Conservation (phyloP, 2,888 invertebrate genomes). For the Phytoseiulus persimilis region DNA sequence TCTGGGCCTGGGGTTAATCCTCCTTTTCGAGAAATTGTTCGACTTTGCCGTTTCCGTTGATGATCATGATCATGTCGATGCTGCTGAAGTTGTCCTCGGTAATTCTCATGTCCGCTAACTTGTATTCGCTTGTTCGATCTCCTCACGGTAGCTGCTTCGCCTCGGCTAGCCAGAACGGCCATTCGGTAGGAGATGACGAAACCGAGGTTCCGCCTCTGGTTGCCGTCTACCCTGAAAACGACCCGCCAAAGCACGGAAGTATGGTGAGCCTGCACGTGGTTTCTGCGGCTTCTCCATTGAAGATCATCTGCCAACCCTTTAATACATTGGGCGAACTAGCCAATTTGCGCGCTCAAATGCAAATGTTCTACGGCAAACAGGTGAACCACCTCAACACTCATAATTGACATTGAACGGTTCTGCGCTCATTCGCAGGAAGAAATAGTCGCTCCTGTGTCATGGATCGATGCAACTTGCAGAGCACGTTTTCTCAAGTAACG, state of each 20-base stretch:
- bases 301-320: constrained; percentile 27
- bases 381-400: constrained; percentile 6
- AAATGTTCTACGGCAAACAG: constrained; percentile 36
- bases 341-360: constrained; percentile 27
- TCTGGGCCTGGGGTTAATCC: neutral
- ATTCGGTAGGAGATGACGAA: neutral
- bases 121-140: neutral
- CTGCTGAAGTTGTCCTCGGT: neutral
- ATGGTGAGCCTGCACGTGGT: constrained; percentile 27
- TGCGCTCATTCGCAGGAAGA: neutral
- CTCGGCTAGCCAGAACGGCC: constrained; percentile 30
- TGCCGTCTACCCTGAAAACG: constrained; percentile 14
- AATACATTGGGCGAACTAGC: constrained; percentile 28
- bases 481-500: too few relatives aligned
- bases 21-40: neutral
- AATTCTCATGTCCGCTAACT: neutral
- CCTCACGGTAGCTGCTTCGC: neutral
- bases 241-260: neutral
- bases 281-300: constrained; percentile 29
- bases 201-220: constrained; percentile 16
- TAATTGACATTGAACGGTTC: neutral
- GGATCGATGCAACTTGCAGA: too few relatives aligned
- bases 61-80: neutral
- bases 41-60: neutral
- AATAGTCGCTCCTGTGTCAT: neutral